A percentile compares a stretch with the other conserved stretches of the same genome.
phyloP scores from a whole-genome alignment of 2,888 invertebrate species.

The Cataglyphis altisquamis region DNA sequence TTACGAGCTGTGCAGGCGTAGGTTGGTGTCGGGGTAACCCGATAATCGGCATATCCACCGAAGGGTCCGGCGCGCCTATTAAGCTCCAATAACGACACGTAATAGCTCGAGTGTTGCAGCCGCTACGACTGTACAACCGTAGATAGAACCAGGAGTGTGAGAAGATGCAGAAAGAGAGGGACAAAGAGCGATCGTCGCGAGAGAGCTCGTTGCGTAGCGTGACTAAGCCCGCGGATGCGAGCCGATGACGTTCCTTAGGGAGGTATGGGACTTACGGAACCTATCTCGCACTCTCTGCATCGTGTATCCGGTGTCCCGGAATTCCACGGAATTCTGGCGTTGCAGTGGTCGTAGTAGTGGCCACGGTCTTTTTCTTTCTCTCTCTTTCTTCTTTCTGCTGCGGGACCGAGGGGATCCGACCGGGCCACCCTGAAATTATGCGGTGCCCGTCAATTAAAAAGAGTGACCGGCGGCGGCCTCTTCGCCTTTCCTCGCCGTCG shows the following conservation, averaged over 20 bases:
- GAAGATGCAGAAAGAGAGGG: not conserved
- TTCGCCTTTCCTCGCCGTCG: slow-evolving; percentile 43
- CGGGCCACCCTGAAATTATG: slow-evolving; percentile 76
- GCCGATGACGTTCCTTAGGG: slow-evolving; percentile 30
- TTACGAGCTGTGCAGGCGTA: slow-evolving; percentile 69
- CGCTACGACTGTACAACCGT: slow-evolving; percentile 50
- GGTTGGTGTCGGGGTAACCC: slow-evolving; percentile 77
- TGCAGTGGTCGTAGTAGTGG: slow-evolving; percentile 53
- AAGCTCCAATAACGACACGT: slow-evolving; percentile 82
- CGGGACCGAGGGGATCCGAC: not conserved
- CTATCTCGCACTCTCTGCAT: slow-evolving; percentile 18
- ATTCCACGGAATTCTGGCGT: slow-evolving; percentile 73
- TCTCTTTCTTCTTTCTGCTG: not conserved
- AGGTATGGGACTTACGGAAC: not conserved
- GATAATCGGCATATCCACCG: slow-evolving; percentile 83
- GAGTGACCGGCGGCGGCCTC: slow-evolving; percentile 77
- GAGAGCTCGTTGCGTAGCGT: slow-evolving; percentile 81
- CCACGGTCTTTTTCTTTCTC: slow-evolving; percentile 10
- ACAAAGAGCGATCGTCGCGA: not conserved
- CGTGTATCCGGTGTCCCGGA: slow-evolving; percentile 58
- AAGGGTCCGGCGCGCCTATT: slow-evolving; percentile 80
- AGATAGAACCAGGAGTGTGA: slow-evolving; percentile 35
- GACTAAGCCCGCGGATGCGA: slow-evolving; percentile 78
- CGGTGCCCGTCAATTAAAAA: slow-evolving; percentile 81
- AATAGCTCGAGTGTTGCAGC: slow-evolving; percentile 76